Conservation (phyloP, 1,140 invertebrate genomes). For the Hestina assimilis region DNA sequence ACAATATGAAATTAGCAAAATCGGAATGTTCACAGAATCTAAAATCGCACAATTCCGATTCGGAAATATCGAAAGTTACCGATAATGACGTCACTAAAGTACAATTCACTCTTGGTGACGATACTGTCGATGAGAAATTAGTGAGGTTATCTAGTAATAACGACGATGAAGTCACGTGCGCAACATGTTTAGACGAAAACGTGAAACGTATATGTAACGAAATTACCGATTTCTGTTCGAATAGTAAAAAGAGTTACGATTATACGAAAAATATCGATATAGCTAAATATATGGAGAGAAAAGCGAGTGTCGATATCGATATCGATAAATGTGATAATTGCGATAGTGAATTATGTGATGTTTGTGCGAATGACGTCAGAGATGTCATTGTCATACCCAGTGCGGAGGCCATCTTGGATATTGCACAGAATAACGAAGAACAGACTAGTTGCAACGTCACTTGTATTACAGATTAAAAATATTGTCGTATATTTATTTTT, state of each 20-base stretch:
- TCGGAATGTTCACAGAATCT: slow-evolving; percentile 31
- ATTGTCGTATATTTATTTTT: neutral
- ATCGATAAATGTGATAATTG: slow-evolving; percentile 40
- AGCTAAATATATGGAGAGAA: slow-evolving; percentile 53
- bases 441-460: neutral
- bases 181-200: slow-evolving; percentile 41
- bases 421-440: slow-evolving; percentile 19
- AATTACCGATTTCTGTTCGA: slow-evolving; percentile 55
- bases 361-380: slow-evolving; percentile 53
- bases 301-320: slow-evolving; percentile 32
- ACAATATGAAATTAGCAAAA: slow-evolving; percentile 54
- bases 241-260: slow-evolving; percentile 21
- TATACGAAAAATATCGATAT: slow-evolving; percentile 46
- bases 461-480: slow-evolving; percentile 1
- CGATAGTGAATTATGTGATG: slow-evolving; percentile 38
- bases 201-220: slow-evolving; percentile 61
- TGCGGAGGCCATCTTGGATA: slow-evolving; percentile 70
- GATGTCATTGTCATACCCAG: slow-evolving; percentile 75
- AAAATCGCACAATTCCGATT: slow-evolving; percentile 70
- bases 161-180: slow-evolving; percentile 43
- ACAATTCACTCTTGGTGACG: slow-evolving; percentile 55
- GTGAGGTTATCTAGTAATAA: slow-evolving; percentile 65
- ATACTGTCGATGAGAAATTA: slow-evolving; percentile 38
- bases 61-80: slow-evolving; percentile 54
- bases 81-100: slow-evolving; percentile 38